These are phyloP conservation scores for Harpalus rubripes DNA, from an alignment of 2,888 invertebrate genomes.

Conservation along the genomic window DNA sequence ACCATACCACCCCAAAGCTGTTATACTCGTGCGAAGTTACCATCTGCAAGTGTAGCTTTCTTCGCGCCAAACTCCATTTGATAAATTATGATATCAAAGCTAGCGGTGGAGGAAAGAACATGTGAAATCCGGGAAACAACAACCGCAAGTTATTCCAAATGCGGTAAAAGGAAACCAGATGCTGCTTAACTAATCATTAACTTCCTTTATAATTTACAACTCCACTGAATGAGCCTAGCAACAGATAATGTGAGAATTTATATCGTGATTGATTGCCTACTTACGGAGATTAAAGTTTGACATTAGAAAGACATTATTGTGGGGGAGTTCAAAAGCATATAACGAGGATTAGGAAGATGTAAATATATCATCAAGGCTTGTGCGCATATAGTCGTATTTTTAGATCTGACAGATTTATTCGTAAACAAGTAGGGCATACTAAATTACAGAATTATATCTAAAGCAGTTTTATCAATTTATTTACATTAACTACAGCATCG, in stretches of 20 bases:
- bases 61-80: conserved; percentile 21
- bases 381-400: neutral
- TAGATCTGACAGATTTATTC: too few species aligned
- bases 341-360: neutral
- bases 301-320: neutral
- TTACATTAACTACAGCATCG: too few species aligned
- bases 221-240: neutral
- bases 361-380: neutral
- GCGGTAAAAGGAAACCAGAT: conserved; percentile 24
- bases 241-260: neutral
- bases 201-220: conserved; percentile 6
- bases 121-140: conserved; percentile 34
- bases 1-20: neutral
- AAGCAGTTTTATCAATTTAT: too few species aligned
- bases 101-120: conserved; percentile 9
- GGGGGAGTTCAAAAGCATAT: neutral
- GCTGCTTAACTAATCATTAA: conserved; percentile 26
- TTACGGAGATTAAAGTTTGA: neutral
- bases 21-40: neutral
- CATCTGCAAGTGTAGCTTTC: conserved; percentile 17
- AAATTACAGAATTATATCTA: too few species aligned
- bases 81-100: conserved; percentile 35
- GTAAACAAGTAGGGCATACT: too few species aligned
- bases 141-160: conserved; percentile 32
- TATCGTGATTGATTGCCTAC: conserved; percentile 1